Base-by-base conservation (phyloP, 2,888 invertebrate genomes). In the Allophyes oxyacanthae region DNA sequence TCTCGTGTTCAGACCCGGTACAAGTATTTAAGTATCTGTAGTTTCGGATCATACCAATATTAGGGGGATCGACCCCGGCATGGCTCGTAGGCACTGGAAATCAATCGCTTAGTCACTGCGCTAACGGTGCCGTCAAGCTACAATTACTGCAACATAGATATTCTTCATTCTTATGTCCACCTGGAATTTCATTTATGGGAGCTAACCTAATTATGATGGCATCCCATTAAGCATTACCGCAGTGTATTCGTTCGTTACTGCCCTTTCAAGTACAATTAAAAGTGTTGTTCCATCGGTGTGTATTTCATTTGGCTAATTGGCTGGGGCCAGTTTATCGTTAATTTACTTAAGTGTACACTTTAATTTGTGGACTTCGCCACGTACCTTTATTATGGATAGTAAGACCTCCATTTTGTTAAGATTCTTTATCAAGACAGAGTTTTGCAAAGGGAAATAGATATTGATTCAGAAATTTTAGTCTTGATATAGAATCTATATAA, bases 271-370 rank as follows among this genome's bases (percentile, higher is more conserved):
- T 42, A 25, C 59, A 57, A 64, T 72, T 69, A 62, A 69, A 65
- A 63, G 34, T 33, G 32, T 61, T 36, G 36, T 43, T 37, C 36
- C 36, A 37, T 49, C 28, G 28, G 10, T 14, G 30, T 20, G 37
- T 57, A 63, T 63, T 74, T 71, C 57, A 74, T 72, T 78, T 65
- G 9, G 33, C 42, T 78, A 74, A 74, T 72, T 70, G 73, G 44
- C 32, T 34, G 25, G 61, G 55, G 55, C 11, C 44, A 56, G 43
- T 65, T 57, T 50, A 52, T 57, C 26, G 56, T 59, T 77, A 64
- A 76, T 76, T 75, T 60, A 32, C 34, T 56, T 70, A 67, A 77
- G 72, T 72, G 65, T 49, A 54, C 40, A 41, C 33, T 45, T 63
- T 52, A 55, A 68, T 60, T 61, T 45, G 56, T 34, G 28, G 32